A percentile compares a stretch with the other conserved stretches of the same genome.
phyloP scores from a whole-genome alignment of 1,140 invertebrate species.

The Ips nitidus region DNA sequence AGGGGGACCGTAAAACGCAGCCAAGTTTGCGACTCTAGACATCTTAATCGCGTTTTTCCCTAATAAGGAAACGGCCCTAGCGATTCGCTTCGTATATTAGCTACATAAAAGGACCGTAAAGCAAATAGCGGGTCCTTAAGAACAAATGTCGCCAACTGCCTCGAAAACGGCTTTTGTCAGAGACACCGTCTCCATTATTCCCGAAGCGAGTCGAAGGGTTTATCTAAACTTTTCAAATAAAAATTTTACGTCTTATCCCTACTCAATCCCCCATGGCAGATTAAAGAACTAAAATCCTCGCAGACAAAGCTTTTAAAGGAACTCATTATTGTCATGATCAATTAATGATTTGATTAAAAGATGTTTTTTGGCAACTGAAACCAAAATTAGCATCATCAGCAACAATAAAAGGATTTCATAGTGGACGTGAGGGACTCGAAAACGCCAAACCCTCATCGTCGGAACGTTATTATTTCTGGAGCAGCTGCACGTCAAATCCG shows the following conservation, averaged over 20 bases:
- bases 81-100: constrained; percentile 33
- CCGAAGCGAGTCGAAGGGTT: neutral
- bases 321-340: too few species aligned
- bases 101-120: constrained; percentile 34
- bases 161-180: constrained; percentile 13
- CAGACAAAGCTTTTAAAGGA: too few species aligned
- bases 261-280: too few species aligned
- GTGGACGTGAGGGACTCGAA: neutral
- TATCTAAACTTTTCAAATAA: too few species aligned
- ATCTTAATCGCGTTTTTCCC: constrained; percentile 30
- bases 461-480: constrained; percentile 2
- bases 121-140: constrained; percentile 28
- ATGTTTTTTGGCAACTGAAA: too few species aligned
- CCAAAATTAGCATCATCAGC: too few species aligned
- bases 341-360: too few species aligned
- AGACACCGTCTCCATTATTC: constrained; percentile 10
- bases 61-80: constrained; percentile 26
- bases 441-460: constrained; percentile 5
- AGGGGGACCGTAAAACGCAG: constrained; percentile 1
- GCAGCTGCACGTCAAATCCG: constrained; percentile 13
- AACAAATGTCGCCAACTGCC: constrained; percentile 34
- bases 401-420: too few species aligned
- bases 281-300: too few species aligned
- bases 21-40: constrained; percentile 26
- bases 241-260: too few species aligned